Conservation (phyloP, 2,113 vertebrate genomes). For the Rattus rattus region DNA sequence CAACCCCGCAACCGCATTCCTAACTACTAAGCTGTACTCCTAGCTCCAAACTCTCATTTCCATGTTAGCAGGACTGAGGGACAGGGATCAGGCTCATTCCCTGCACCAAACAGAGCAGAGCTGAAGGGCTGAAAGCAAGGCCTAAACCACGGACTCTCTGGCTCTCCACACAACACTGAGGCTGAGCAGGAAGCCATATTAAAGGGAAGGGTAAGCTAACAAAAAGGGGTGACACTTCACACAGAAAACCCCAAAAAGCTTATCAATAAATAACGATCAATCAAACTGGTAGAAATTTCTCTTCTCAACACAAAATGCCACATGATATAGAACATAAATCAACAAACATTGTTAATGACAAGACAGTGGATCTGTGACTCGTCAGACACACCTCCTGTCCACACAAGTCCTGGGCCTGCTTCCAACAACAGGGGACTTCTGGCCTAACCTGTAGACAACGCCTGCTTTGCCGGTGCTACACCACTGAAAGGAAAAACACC, state of each 20-base stretch:
- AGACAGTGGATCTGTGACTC: neutral
- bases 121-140: neutral
- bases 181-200: neutral
- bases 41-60: neutral
- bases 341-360: neutral
- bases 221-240: neutral
- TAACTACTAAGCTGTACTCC: neutral
- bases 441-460: neutral
- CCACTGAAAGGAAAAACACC: neutral
- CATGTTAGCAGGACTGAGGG: neutral
- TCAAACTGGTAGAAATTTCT: neutral
- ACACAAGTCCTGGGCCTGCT: neutral
- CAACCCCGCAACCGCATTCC: neutral
- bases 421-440: neutral
- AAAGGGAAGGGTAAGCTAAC: neutral
- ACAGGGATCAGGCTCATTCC: neutral
- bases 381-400: neutral
- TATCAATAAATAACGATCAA: neutral
- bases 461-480: neutral
- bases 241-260: neutral
- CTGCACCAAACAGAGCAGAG: neutral
- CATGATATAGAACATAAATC: neutral
- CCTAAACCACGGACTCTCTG: neutral
- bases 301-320: neutral
- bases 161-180: neutral